Percentiles rank a stretch among this genome's conserved stretches.
These are phyloP conservation scores for Oreochromis spilurus DNA, from an alignment of 2,113 vertebrate genomes.

Conservation along the genomic window DNA sequence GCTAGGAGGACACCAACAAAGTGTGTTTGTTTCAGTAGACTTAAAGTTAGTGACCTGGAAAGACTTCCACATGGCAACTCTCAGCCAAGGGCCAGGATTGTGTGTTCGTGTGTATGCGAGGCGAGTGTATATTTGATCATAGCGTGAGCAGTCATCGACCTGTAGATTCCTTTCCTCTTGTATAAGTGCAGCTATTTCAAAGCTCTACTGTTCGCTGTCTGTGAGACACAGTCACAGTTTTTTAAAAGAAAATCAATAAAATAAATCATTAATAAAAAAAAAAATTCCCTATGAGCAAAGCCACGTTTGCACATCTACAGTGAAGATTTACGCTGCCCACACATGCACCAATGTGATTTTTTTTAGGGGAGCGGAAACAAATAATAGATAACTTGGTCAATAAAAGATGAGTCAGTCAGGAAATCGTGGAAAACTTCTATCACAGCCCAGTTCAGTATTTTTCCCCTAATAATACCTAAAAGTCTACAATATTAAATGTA, in stretches of 20 bases:
- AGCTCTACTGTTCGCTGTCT: neutral
- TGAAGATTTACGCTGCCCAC: neutral
- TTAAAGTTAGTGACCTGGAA: slow-evolving; percentile 37
- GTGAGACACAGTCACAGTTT: neutral
- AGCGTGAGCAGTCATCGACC: neutral
- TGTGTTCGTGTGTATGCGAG: neutral
- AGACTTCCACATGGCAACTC: slow-evolving; percentile 25
- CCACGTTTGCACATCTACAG: neutral
- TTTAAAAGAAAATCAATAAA: neutral
- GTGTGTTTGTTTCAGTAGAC: neutral
- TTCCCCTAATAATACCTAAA: neutral
- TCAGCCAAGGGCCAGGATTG: neutral
- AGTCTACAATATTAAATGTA: neutral
- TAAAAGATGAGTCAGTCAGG: neutral
- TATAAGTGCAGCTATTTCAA: neutral
- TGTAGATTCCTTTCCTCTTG: neutral
- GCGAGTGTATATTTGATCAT: neutral
- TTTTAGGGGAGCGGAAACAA: neutral
- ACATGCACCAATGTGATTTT: neutral
- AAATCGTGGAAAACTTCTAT: neutral
- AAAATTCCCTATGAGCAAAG: neutral
- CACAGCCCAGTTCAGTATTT: neutral
- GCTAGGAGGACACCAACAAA: neutral
- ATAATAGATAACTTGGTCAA: neutral
- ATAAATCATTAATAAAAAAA: neutral